phyloP scores from a whole-genome alignment of 2,888 invertebrate genomes.

The Melieria picta region DNA sequence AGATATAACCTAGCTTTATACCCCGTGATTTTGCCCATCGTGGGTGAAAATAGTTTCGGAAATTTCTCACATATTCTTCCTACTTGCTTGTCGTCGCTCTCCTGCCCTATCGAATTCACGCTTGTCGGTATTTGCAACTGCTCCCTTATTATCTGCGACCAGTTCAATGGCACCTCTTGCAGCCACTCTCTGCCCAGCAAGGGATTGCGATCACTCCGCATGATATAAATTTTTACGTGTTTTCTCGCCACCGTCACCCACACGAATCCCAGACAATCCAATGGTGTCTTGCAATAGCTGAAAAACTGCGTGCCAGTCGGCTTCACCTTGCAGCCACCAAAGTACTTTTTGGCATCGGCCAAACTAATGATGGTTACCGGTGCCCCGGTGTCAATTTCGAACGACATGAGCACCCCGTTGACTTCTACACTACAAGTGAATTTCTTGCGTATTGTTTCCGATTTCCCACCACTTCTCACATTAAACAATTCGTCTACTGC shows the following conservation, averaged over 20 bases:
- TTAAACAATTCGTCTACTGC: conserved; percentile 27
- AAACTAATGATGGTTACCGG: conserved; percentile 36
- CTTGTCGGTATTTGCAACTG: not conserved
- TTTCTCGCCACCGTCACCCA: conserved; percentile 17
- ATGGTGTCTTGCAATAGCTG: conserved; percentile 31
- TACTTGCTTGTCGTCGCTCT: conserved; percentile 20
- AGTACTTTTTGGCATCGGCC: conserved; percentile 31
- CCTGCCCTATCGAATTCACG: not conserved
- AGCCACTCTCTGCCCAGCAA: conserved; percentile 36
- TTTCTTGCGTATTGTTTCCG: conserved; percentile 5
- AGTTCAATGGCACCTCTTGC: conserved; percentile 26
- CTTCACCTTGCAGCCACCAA: conserved; percentile 24
- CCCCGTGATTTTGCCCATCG: conserved; percentile 20
- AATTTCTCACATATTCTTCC: conserved; percentile 5
- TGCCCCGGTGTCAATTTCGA: conserved; percentile 37
- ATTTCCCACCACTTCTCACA: conserved; percentile 17
- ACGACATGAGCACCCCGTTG: conserved; percentile 11
- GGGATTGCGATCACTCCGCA: conserved; percentile 31
- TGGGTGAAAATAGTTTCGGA: conserved; percentile 24
- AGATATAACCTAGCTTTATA: not conserved
- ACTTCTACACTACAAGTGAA: not conserved
- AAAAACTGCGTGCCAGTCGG: conserved; percentile 30
- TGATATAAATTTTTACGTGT: conserved; percentile 31
- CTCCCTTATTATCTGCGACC: conserved; percentile 15
- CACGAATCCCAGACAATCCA: conserved; percentile 30